Evolutionary conservation across 2,797 vertebrate genomes (phyloP).

Genomic region (Numenius phaeopus): DNA sequence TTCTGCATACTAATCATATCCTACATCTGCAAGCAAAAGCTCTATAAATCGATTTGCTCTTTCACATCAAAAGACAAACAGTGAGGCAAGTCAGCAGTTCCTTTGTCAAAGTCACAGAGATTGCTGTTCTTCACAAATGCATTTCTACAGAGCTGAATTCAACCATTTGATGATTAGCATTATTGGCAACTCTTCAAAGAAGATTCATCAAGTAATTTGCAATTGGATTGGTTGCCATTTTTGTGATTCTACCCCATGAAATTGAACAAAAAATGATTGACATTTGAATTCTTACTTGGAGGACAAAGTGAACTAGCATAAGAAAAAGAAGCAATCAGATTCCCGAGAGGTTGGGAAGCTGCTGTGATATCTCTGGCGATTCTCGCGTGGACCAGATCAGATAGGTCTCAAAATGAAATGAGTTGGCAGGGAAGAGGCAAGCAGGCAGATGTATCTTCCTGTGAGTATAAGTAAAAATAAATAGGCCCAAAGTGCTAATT

Average conservation of each 20-base stretch:
- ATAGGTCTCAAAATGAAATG: conserved; percentile 17
- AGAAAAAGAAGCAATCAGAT: conserved; percentile 58
- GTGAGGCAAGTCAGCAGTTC: conserved; percentile 99
- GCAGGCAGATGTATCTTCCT: neutral
- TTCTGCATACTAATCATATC: conserved; percentile 96
- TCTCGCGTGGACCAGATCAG: conserved; percentile 23
- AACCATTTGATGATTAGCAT: conserved; percentile 96
- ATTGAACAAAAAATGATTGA: conserved; percentile 83
- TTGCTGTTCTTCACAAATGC: conserved; percentile 93
- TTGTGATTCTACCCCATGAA: conserved; percentile 83
- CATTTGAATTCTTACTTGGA: conserved; percentile 81
- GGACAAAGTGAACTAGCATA: conserved; percentile 60
- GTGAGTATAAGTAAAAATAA: neutral
- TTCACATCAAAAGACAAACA: conserved; percentile 99
- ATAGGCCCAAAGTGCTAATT: neutral
- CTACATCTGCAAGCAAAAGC: conserved; percentile 90
- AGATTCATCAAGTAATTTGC: conserved; percentile 93
- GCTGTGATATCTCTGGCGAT: conserved; percentile 28
- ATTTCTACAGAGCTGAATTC: conserved; percentile 90
- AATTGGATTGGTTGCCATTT: conserved; percentile 85
- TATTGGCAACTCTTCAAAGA: conserved; percentile 98
- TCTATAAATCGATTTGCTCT: conserved; percentile 99
- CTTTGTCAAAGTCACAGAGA: conserved; percentile 99
- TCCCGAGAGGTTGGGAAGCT: conserved; percentile 39
- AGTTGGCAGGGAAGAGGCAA: neutral